These are phyloP conservation scores for Mayetiola destructor DNA, from an alignment of 2,888 invertebrate genomes.

Conservation along the genomic window DNA sequence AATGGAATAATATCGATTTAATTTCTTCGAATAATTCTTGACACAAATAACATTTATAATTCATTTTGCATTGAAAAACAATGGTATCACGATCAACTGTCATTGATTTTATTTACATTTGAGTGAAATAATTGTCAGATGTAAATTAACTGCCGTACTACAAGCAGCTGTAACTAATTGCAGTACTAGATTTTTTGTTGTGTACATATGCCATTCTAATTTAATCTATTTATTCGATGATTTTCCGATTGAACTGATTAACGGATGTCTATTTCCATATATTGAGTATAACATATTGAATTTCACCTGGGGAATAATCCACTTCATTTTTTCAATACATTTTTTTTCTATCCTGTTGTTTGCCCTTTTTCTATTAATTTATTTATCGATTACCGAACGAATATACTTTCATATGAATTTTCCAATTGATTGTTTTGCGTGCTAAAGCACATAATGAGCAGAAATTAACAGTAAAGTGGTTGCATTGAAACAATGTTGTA, in stretches of 20 bases:
- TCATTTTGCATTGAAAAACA: neutral
- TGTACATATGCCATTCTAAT: neutral
- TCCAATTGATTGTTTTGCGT: neutral
- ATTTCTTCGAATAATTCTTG: neutral
- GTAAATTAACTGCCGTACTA: neutral
- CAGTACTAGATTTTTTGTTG: neutral
- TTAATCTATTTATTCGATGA: conserved; percentile 9
- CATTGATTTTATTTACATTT: neutral
- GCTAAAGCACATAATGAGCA: neutral
- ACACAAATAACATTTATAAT: neutral
- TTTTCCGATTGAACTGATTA: conserved; percentile 33
- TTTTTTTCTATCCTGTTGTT: too few species aligned
- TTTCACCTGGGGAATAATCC: conserved; percentile 6
- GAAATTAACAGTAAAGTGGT: neutral
- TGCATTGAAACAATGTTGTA: neutral
- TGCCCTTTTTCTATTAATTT: neutral
- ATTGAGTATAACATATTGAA: too few species aligned
- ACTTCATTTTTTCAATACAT: too few species aligned
- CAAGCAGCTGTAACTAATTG: neutral
- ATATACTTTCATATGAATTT: too few species aligned
- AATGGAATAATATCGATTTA: neutral
- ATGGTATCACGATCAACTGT: neutral
- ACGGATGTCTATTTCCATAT: conserved; percentile 23
- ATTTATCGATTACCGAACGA: neutral
- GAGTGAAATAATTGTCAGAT: neutral